These are phyloP conservation scores for Axinella damicornis DNA, from an alignment of 37 sponge, comb jelly and placozoan species.

Conservation along the genomic window DNA sequence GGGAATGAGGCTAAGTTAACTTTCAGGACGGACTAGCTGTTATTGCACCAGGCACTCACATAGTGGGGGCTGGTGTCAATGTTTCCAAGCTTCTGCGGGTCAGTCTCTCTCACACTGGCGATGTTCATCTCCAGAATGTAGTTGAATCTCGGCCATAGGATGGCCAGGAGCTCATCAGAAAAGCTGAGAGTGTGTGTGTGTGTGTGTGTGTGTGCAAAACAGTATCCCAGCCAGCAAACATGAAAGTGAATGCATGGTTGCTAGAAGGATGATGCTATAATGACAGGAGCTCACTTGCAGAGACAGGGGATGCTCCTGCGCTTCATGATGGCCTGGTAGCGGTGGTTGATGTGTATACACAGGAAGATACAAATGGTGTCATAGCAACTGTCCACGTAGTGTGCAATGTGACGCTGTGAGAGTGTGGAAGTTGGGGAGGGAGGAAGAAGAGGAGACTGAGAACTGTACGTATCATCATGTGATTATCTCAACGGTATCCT, in stretches of 20 bases:
- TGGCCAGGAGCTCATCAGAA: conserved; percentile 65
- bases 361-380: conserved; percentile 95
- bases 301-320: conserved; percentile 60
- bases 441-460: neutral
- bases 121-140: conserved; percentile 86
- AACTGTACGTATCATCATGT: no score
- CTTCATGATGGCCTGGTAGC: conserved; percentile 87
- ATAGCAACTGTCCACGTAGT: conserved; percentile 77
- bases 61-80: conserved; percentile 98
- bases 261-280: no score
- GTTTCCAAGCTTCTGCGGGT: conserved; percentile 84
- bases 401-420: conserved; percentile 67
- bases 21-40: no score
- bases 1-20: no score
- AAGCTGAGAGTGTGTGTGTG: conserved; percentile 41
- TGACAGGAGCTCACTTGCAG: conserved; percentile 42
- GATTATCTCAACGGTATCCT: no score
- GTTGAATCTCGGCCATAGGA: conserved; percentile 93
- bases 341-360: conserved; percentile 87
- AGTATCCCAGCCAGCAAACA: no score
- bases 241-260: no score
- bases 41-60: no score
- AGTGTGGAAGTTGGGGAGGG: neutral
- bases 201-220: no score
- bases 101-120: conserved; percentile 84